Conservation (phyloP, 2,113 vertebrate species). For the Ptilorrhoa leucosticta region DNA sequence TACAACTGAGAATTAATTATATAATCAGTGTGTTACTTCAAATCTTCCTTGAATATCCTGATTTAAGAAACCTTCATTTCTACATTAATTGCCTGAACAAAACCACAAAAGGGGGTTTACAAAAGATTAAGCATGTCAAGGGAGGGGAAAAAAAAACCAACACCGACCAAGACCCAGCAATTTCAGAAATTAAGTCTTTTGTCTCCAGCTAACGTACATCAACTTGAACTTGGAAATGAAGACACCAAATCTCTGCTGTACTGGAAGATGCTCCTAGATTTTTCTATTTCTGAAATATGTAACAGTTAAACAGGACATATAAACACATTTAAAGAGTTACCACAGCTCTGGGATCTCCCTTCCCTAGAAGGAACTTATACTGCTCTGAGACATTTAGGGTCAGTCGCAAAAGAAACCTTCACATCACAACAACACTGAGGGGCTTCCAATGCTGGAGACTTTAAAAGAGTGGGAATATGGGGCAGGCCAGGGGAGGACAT, state of each 20-base stretch:
- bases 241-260: not conserved
- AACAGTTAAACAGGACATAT: not conserved
- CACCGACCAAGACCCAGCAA: not conserved
- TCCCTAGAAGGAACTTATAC: not conserved
- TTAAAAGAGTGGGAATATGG: not conserved
- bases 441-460: accelerated
- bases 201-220: not conserved
- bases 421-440: not conserved
- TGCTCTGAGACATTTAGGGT: not conserved
- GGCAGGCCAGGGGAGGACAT: not conserved
- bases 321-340: not conserved
- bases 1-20: constrained; percentile 69
- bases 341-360: not conserved
- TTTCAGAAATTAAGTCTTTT: constrained; percentile 7
- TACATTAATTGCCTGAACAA: constrained; percentile 54
- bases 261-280: not conserved
- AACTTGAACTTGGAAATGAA: not conserved
- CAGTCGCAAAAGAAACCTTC: not conserved
- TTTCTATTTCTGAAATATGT: not conserved
- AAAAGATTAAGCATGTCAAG: constrained; percentile 29
- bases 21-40: constrained; percentile 56
- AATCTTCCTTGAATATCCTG: constrained; percentile 38
- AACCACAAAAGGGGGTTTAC: constrained; percentile 10
- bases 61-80: constrained; percentile 33
- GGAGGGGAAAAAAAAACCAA: not conserved